These are phyloP conservation scores for Capromys pilorides DNA, from an alignment of 2,797 vertebrate species.

Conservation along the genomic window DNA sequence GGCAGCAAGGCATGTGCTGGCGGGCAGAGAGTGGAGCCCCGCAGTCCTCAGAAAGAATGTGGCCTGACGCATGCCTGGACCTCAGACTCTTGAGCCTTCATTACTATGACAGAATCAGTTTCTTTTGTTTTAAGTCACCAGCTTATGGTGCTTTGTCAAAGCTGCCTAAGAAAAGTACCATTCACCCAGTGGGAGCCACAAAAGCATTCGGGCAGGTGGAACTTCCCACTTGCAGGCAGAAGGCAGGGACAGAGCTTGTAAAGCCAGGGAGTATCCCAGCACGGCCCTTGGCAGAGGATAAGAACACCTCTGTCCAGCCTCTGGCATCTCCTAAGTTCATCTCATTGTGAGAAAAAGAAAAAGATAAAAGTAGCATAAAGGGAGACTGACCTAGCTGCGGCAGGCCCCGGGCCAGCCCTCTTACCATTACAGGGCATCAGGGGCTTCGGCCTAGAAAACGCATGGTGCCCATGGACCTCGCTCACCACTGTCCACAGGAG, in stretches of 20 bases:
- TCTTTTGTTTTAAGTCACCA: not conserved
- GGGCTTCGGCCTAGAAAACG: not conserved
- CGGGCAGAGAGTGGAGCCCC: not conserved
- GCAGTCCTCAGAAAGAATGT: accelerated
- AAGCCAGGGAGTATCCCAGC: not conserved
- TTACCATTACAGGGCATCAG: not conserved
- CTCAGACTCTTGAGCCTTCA: not conserved
- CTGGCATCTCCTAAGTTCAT: not conserved
- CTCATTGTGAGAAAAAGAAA: not conserved
- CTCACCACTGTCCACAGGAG: not conserved
- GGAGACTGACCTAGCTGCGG: not conserved
- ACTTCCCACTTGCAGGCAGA: not conserved
- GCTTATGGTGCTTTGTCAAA: not conserved
- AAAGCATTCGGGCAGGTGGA: not conserved
- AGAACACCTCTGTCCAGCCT: not conserved
- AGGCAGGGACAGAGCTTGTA: too few relatives aligned
- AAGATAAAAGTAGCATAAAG: not conserved
- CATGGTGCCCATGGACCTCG: too few relatives aligned
- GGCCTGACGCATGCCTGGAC: not conserved
- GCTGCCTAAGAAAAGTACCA: not conserved
- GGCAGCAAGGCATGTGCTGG: accelerated
- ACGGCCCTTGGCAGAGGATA: not conserved
- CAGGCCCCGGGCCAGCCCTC: not conserved
- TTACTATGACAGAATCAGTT: not conserved
- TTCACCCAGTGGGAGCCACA: accelerated